phyloP scores from a whole-genome alignment of 2,888 invertebrate genomes.

The Megaustenia siamemsis region DNA sequence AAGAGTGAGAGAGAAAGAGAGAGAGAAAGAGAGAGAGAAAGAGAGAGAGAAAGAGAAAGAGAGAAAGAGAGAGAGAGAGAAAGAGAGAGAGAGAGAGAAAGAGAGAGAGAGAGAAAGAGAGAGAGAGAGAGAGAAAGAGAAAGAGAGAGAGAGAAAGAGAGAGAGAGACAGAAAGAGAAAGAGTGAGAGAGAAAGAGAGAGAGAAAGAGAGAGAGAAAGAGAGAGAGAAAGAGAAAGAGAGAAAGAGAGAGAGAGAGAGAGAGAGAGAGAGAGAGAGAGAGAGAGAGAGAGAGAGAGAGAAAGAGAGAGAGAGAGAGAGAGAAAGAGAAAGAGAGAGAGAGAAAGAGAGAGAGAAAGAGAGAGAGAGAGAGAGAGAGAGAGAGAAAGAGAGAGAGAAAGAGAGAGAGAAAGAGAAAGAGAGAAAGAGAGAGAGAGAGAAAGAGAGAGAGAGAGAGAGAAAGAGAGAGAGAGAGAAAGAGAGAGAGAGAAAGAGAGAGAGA shows the following conservation, averaged over 20 bases:
- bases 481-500: not conserved
- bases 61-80: constrained; percentile 31
- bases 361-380: not conserved
- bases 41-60: constrained; percentile 35
- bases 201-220: not conserved
- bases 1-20: no score
- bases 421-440: not conserved
- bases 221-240: not conserved
- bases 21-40: not conserved
- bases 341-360: not conserved
- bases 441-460: constrained; percentile 18
- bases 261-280: constrained; percentile 9
- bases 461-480: not conserved
- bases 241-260: constrained; percentile 1
- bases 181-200: not conserved
- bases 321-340: not conserved
- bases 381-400: not conserved
- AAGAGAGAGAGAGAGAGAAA: not conserved
- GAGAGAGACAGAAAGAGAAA: not conserved
- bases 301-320: constrained; percentile 2
- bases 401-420: not conserved
- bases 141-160: not conserved
- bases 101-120: no score
- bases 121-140: no score
- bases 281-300: constrained; percentile 4